These are phyloP conservation scores for Phataginus tetradactyla DNA, from an alignment of 2,797 vertebrate genomes.

Conservation along the genomic window DNA sequence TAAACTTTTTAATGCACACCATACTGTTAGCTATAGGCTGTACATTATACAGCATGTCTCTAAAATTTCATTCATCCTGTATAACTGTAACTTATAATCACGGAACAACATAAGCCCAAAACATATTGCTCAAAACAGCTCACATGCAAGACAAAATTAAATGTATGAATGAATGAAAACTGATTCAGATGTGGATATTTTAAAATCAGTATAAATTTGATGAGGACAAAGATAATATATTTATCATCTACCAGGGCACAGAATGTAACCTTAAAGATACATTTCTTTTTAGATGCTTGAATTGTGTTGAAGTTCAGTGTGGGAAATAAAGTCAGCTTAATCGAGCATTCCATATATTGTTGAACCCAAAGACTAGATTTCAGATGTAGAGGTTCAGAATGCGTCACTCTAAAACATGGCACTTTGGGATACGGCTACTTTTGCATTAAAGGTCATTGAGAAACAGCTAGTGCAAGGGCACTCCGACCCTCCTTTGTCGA, in stretches of 20 bases:
- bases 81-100: background rate
- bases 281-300: background rate
- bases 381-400: background rate
- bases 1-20: background rate
- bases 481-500: background rate
- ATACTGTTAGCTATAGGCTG: background rate
- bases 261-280: background rate
- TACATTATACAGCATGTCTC: background rate
- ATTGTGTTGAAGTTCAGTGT: background rate
- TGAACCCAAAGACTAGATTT: background rate
- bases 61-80: background rate
- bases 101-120: background rate
- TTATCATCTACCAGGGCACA: background rate
- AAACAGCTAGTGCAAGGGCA: background rate
- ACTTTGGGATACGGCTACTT: background rate
- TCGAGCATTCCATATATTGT: background rate
- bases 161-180: background rate
- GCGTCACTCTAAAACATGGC: background rate
- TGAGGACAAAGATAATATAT: background rate
- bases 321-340: background rate
- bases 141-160: background rate
- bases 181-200: background rate
- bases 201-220: background rate
- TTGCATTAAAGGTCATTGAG: background rate
- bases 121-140: background rate